Evolutionary conservation across 2,888 invertebrate genomes (phyloP), one percentile per base, ranked within the genome.

Genomic region (Cheilosia variabilis): DNA sequence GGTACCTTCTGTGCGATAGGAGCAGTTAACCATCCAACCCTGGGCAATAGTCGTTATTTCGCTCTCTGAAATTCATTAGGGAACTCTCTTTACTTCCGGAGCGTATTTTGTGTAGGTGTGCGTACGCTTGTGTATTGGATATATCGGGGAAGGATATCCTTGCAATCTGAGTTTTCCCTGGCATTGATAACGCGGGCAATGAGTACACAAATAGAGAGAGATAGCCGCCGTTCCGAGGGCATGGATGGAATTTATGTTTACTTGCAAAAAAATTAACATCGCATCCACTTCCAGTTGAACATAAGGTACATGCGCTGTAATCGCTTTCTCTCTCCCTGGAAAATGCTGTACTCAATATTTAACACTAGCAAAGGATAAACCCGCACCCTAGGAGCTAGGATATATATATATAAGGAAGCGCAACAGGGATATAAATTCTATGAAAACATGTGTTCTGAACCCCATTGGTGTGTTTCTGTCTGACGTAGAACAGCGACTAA

Each of bases 401-500:
- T n/a, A n/a, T n/a, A n/a, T n/a, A n/a, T n/a, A n/a, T n/a, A n/a
- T n/a, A n/a, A n/a, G n/a, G n/a, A 52, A 77, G 87, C 87, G 87
- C 87, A 87, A 87, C 87, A 87, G 87, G 87, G 82, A 82, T 73
- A 82, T 87, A 73, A 87, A 82, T 82, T 82, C 77, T 22, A 69
- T 73, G 77, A 62, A 60, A 87, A 87, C 82, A 87, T 87, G 77
- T 87, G 87, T 87, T 87, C 69, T 52, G 60, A 57, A 63, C 58
- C 62, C 66, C 37, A 62, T 62, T 77, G 47, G 77, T 71, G 80
- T 65, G 43, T 41, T 27, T 52, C 81, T 78, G 58, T 52, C 81
- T 78, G 58, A 78, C 77, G 78, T 78, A 57, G 53, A 52, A 71
- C 43, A 50, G 55, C 43, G 4, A 31, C n/a, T 22, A 50, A 66